A percentile compares a stretch with the other conserved stretches of the same genome.
phyloP scores from a whole-genome alignment of 2,113 vertebrate genomes.

The Malurus elegans region DNA sequence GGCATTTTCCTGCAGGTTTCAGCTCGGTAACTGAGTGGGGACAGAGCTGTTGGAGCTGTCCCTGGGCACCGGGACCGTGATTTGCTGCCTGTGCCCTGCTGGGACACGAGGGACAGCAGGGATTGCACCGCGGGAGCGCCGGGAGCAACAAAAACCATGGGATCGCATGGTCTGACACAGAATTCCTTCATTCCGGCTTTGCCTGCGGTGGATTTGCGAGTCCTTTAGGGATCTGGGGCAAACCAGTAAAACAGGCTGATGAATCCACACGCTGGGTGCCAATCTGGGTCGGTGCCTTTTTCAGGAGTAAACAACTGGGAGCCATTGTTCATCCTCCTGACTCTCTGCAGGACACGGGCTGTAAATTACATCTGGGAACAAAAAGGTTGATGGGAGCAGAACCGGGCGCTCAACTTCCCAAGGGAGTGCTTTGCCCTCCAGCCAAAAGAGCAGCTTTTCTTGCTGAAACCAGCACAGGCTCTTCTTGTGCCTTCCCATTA shows the following conservation, averaged over 20 bases:
- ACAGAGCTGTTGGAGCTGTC: too few species aligned
- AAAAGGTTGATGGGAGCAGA: constrained; percentile 53
- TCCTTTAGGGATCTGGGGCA: constrained; percentile 37
- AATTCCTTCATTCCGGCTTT: not conserved
- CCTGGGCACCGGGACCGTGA: accelerated
- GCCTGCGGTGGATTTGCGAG: not conserved
- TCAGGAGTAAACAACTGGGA: constrained; percentile 41
- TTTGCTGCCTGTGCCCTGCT: not conserved
- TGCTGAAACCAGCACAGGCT: not conserved
- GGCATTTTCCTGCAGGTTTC: not conserved
- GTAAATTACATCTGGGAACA: constrained; percentile 64
- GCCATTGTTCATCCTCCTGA: constrained; percentile 46
- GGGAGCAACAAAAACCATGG: not conserved
- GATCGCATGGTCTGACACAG: accelerated
- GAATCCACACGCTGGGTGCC: not conserved
- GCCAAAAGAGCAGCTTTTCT: constrained; percentile 51
- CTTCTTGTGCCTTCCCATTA: not conserved
- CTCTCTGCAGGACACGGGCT: constrained; percentile 41
- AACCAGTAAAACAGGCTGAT: constrained; percentile 49
- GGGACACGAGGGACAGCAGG: not conserved
- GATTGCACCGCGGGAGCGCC: accelerated
- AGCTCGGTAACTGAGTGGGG: accelerated
- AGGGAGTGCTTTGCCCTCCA: constrained; percentile 50
- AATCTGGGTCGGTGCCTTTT: constrained; percentile 34
- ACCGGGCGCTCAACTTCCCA: constrained; percentile 42